A percentile compares a stretch with the other conserved stretches of the same genome.
These are phyloP conservation scores for Spodoptera exigua DNA, from an alignment of 2,888 invertebrate species.

Conservation along the genomic window DNA sequence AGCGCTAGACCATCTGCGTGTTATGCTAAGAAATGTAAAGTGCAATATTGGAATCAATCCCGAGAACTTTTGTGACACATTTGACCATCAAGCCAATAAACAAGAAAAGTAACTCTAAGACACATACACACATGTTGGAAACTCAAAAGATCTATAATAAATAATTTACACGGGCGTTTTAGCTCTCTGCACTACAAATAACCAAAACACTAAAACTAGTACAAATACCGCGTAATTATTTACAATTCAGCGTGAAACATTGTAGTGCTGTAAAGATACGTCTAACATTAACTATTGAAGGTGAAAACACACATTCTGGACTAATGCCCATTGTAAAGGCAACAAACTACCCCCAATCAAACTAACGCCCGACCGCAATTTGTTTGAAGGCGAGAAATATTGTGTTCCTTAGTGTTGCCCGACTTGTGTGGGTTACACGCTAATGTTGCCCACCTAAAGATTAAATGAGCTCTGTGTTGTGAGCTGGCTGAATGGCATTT, in stretches of 20 bases:
- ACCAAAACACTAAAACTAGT: slow-evolving; percentile 10
- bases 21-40: too few relatives aligned
- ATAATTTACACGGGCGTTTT: background rate
- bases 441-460: slow-evolving; percentile 64
- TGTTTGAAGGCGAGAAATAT: slow-evolving; percentile 84
- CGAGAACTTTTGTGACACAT: too few relatives aligned
- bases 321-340: slow-evolving; percentile 87
- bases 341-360: slow-evolving; percentile 88
- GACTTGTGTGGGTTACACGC: slow-evolving; percentile 65
- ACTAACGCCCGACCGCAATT: slow-evolving; percentile 86
- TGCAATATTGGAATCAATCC: too few relatives aligned
- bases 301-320: slow-evolving; percentile 68
- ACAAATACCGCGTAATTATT: slow-evolving; percentile 41
- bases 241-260: slow-evolving; percentile 48
- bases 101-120: too few relatives aligned
- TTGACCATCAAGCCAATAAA: too few relatives aligned
- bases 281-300: slow-evolving; percentile 63
- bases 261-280: slow-evolving; percentile 51
- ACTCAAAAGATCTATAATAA: background rate
- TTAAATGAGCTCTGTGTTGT: slow-evolving; percentile 60
- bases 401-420: slow-evolving; percentile 75
- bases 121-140: background rate
- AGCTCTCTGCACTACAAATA: slow-evolving; percentile 8
- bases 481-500: background rate
- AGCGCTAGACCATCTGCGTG: too few relatives aligned